Percentiles rank a stretch among this genome's conserved stretches.
phyloP scores from a whole-genome alignment of 2,797 vertebrate genomes.

The Ptychobarbus kaznakovi region DNA sequence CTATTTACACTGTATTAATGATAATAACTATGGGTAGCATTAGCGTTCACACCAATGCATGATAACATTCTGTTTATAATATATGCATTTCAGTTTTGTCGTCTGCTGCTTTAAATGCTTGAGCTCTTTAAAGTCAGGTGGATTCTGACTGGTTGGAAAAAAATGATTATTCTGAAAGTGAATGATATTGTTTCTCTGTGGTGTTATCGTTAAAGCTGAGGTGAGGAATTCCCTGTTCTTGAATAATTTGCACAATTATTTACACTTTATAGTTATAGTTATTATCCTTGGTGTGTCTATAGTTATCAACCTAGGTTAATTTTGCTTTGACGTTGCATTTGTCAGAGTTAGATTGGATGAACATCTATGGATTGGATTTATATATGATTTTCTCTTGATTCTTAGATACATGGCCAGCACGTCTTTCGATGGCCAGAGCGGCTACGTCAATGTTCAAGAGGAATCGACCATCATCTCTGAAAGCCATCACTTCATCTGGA shows the following conservation, averaged over 20 bases:
- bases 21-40: background rate
- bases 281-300: background rate
- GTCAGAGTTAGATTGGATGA: background rate
- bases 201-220: background rate
- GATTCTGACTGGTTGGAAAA: background rate
- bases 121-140: background rate
- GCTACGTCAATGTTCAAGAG: conserved; percentile 84
- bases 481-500: conserved; percentile 97
- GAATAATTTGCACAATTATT: background rate
- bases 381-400: background rate
- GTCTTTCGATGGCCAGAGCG: conserved; percentile 91
- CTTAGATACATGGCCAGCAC: conserved; percentile 94
- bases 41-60: background rate
- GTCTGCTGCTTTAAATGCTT: background rate
- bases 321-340: background rate
- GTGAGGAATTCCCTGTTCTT: background rate
- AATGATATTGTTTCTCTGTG: no score
- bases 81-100: background rate
- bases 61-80: background rate
- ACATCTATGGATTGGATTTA: background rate
- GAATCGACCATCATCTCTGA: conserved; percentile 87
- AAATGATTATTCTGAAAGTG: no score
- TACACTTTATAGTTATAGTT: no score
- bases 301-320: background rate
- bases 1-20: no score